phyloP scores from a whole-genome alignment of 2,113 vertebrate genomes.

The Pogonocichla stellata region DNA sequence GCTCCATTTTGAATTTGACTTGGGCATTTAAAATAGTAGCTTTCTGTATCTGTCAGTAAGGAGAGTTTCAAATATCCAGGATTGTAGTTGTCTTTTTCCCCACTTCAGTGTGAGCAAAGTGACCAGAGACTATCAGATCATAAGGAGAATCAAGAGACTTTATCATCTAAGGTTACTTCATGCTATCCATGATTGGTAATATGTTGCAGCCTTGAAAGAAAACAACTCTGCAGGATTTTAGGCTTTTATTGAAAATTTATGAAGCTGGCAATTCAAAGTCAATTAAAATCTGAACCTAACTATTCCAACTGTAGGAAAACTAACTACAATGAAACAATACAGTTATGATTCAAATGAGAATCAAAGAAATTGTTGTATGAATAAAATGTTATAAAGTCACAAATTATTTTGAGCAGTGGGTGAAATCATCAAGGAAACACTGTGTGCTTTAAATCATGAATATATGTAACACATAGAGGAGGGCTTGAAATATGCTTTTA shows the following conservation, averaged over 20 bases:
- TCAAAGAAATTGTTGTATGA: not conserved
- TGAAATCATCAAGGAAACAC: not conserved
- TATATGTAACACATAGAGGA: not conserved
- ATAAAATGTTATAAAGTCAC: not conserved
- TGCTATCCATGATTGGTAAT: not conserved
- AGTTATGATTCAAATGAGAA: not conserved
- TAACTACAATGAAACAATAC: not conserved
- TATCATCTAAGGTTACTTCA: not conserved
- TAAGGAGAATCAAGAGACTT: not conserved
- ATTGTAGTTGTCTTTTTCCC: not conserved
- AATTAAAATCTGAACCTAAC: not conserved
- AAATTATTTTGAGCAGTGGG: not conserved
- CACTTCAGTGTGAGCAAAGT: not conserved
- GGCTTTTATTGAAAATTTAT: not conserved
- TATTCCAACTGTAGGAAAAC: not conserved
- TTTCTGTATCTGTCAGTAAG: not conserved
- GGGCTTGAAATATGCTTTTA: not conserved
- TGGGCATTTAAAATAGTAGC: accelerated
- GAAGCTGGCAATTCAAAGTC: not conserved
- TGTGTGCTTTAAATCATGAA: not conserved
- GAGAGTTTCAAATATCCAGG: not conserved
- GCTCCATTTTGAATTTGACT: not conserved
- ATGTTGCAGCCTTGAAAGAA: not conserved
- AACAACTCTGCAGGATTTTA: not conserved
- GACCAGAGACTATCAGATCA: not conserved